Evolutionary conservation across 2,888 invertebrate genomes (phyloP), one percentile per base, ranked within the genome.

Genomic region (Synanthedon formicaeformis): DNA sequence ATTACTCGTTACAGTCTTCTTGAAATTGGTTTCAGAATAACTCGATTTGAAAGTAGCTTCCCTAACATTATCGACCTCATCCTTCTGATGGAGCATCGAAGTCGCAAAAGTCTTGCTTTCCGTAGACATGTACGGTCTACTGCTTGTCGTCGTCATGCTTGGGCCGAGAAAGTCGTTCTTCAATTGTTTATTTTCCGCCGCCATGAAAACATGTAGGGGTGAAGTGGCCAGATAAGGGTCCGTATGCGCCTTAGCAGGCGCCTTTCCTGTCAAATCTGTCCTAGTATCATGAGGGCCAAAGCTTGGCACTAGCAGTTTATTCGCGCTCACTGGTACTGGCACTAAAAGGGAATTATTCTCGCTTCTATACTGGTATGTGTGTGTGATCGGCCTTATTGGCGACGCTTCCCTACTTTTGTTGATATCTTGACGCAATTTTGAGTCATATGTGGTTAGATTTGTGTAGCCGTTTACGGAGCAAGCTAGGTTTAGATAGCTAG

Each of bases 391-490:
- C 51, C 93, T 84, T 62, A 92, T 92, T 0, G 93, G 93, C 0
- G 92, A 93, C 0, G 91, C 91, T 72, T 93, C 93, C 50, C 93
- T 81, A 45, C 93, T 93, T 64, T 90, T 92, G 61, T 90, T 91
- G 53, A 92, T 91, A 51, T 93, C 93, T 69, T 93, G 93, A 12
- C 94, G 88, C 41, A 93, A 81, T 70, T 93, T 92, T 0, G 95
- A 94, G 77, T 95, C 94, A 89, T 96, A 96, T 55, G 95, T 94
- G 5, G 94, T 95, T 54, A 94, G 89, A 64, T 94, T 94, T 4
- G 94, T 94, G 74, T 97, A 97, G 3, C 96, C 96, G 81, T 94
- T 96, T 52, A 96, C 95, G 16, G 96, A 95, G 74, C 96, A 95
- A 52, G 96, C 96, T 57, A 97, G 84, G 66, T 94, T 95, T 54